Conservation (phyloP, 2,797 vertebrate genomes). For the Cygnus olor region DNA sequence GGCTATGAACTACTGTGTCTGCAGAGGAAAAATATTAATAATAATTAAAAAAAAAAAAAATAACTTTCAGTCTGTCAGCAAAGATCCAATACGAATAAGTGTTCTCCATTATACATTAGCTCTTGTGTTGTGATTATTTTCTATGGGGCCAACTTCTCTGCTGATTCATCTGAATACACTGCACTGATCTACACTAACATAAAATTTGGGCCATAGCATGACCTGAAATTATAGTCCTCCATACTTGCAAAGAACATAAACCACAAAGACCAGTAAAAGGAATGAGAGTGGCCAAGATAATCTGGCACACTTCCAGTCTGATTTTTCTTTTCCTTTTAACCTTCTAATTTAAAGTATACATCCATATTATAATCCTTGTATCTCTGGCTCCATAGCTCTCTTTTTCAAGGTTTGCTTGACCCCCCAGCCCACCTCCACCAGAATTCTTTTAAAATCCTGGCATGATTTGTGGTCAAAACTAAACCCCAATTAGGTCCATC, state of each 20-base stretch:
- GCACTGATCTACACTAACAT: neutral
- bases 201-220: neutral
- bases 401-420: neutral
- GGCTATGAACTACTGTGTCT: neutral
- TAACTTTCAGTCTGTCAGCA: neutral
- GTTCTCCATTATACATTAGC: neutral
- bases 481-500: conserved; percentile 45
- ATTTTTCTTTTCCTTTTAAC: neutral
- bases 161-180: neutral
- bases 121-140: neutral
- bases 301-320: neutral
- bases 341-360: neutral
- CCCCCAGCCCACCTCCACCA: rapidly evolving
- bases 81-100: neutral
- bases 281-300: neutral
- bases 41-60: neutral
- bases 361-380: neutral
- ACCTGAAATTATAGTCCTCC: neutral
- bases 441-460: conserved; percentile 13
- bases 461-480: conserved; percentile 29
- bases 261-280: neutral
- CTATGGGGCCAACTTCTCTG: neutral
- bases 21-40: neutral
- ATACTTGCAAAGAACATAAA: neutral
- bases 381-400: neutral